A percentile compares a stretch with the other conserved stretches of the same genome.
Conservation (phyloP, 2,113 vertebrate genomes). For the Paraplagusia blochii region DNA sequence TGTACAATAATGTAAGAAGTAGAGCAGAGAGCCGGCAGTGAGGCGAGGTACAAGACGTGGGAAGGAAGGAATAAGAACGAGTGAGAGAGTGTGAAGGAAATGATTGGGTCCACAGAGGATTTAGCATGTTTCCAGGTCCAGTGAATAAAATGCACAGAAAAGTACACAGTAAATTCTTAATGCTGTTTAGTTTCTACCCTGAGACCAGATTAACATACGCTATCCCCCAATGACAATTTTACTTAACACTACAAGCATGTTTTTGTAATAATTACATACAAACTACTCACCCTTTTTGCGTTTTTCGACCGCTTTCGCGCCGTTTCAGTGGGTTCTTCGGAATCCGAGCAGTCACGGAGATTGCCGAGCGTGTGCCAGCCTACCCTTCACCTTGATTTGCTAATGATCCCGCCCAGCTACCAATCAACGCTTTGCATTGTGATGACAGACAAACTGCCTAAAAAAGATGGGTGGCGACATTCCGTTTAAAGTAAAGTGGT, state of each 20-base stretch:
- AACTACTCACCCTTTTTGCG: conserved; percentile 2
- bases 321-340: too few relatives aligned
- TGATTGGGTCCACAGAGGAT: conserved; percentile 20
- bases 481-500: too few relatives aligned
- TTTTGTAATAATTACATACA: conserved; percentile 4
- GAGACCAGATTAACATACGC: conserved; percentile 59
- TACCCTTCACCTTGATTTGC: too few relatives aligned
- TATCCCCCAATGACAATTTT: conserved; percentile 59
- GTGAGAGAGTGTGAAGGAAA: conserved; percentile 9
- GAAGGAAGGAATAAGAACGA: conserved; percentile 6
- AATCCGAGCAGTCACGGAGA: too few relatives aligned
- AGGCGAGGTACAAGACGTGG: neutral
- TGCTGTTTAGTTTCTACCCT: conserved; percentile 50
- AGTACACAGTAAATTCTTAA: conserved; percentile 61
- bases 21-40: conserved; percentile 18
- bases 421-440: too few relatives aligned
- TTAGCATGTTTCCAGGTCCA: conserved; percentile 39
- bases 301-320: too few relatives aligned
- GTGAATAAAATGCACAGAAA: conserved; percentile 56
- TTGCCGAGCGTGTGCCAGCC: too few relatives aligned
- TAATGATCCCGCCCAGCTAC: too few relatives aligned
- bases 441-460: too few relatives aligned
- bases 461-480: too few relatives aligned
- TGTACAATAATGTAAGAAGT: conserved; percentile 41
- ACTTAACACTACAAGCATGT: conserved; percentile 48